Conservation (phyloP, 2,888 invertebrate genomes). For the Idaea biselata region DNA sequence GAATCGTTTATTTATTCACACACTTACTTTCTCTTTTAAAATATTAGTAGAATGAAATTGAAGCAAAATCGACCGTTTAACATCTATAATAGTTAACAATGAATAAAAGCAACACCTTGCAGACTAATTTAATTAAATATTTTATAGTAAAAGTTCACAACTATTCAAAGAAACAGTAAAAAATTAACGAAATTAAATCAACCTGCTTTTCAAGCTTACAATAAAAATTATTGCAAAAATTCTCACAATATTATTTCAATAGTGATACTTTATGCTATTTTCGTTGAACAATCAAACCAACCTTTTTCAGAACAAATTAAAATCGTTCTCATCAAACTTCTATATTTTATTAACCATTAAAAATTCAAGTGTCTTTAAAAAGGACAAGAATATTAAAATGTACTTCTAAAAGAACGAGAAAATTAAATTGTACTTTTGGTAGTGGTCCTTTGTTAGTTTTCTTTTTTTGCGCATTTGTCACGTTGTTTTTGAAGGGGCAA, state of each 20-base stretch:
- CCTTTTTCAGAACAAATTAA: slow-evolving; percentile 6
- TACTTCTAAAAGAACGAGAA: slow-evolving; percentile 53
- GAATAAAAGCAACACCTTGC: neutral
- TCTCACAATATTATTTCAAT: neutral
- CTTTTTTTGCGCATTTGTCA: slow-evolving; percentile 63
- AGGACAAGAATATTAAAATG: slow-evolving; percentile 66
- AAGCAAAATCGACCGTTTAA: neutral
- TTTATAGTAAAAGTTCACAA: slow-evolving; percentile 18
- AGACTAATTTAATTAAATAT: slow-evolving; percentile 8
- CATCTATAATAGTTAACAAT: neutral
- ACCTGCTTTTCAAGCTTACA: neutral
- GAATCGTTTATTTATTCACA: neutral
- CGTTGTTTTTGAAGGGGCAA: slow-evolving; percentile 36
- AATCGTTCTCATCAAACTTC: neutral
- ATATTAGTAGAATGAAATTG: neutral
- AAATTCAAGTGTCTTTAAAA: slow-evolving; percentile 62
- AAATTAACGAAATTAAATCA: slow-evolving; percentile 9
- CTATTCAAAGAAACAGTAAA: slow-evolving; percentile 22
- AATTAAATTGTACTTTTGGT: slow-evolving; percentile 72
- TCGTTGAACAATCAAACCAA: neutral
- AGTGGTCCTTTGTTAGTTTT: slow-evolving; percentile 57
- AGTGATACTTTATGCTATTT: slow-evolving; percentile 9
- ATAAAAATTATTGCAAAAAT: neutral
- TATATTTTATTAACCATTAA: slow-evolving; percentile 65
- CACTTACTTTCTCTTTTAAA: neutral